Percentiles rank a stretch among this genome's conserved stretches.
Conservation (phyloP, 2,797 vertebrate species). For the Toxotes lorentzi region DNA sequence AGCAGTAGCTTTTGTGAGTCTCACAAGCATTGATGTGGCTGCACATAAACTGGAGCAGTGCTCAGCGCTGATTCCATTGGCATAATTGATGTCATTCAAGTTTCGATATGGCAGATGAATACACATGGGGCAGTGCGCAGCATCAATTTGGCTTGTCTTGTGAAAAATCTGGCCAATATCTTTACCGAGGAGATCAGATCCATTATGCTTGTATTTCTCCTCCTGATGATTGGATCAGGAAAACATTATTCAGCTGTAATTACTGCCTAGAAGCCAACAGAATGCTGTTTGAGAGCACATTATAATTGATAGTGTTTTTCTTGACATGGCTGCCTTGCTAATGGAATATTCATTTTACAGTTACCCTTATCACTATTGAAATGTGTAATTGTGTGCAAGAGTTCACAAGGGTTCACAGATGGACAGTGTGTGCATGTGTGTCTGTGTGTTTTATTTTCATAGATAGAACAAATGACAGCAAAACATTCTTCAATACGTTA, state of each 20-base stretch:
- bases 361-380: slow-evolving; percentile 8
- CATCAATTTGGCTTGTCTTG: slow-evolving; percentile 55
- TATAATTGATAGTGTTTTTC: slow-evolving; percentile 60
- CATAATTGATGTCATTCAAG: slow-evolving; percentile 67
- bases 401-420: slow-evolving; percentile 19
- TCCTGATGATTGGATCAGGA: slow-evolving; percentile 47
- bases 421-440: slow-evolving; percentile 3
- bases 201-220: slow-evolving; percentile 56
- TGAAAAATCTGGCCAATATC: slow-evolving; percentile 51
- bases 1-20: slow-evolving; percentile 42
- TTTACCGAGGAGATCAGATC: slow-evolving; percentile 54
- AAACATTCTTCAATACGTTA: slow-evolving; percentile 15
- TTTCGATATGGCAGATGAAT: slow-evolving; percentile 53
- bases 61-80: slow-evolving; percentile 44
- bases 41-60: slow-evolving; percentile 36
- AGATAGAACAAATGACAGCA: slow-evolving; percentile 18
- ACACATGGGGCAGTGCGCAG: slow-evolving; percentile 26
- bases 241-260: slow-evolving; percentile 59
- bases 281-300: slow-evolving; percentile 40
- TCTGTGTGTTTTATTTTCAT: slow-evolving; percentile 15
- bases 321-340: slow-evolving; percentile 28
- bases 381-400: slow-evolving; percentile 19
- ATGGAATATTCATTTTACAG: slow-evolving; percentile 55
- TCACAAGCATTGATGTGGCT: slow-evolving; percentile 32
- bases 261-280: slow-evolving; percentile 39